Base-by-base conservation (phyloP, 1,140 invertebrate species). In the Gryllus bimaculatus region DNA sequence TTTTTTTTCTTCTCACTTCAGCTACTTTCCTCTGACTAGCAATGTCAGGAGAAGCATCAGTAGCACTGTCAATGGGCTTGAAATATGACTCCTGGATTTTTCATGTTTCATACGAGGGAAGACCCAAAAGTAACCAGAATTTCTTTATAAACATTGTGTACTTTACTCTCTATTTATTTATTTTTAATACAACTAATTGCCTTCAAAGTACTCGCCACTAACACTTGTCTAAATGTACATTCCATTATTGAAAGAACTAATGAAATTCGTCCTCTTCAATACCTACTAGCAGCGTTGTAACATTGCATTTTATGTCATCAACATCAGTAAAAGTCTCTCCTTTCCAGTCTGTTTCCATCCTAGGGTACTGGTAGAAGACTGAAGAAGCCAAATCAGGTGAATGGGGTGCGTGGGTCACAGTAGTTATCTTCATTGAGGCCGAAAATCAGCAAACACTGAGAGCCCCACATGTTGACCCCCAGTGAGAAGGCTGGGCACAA, bases 301-400 rank as follows among this genome's bases (percentile, higher is more conserved):
- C 74, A 75, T 75, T 8, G 74, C 74, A 18, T 75, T 75, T 75
- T 75, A 75, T 47, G 74, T 75, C 74, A 75, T 75, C 74, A 18
- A 75, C 74, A 75, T 75, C 74, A 18, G 8, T 18, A 75, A 75
- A 75, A 75, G 8, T 8, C 74, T 18, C 18, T 75, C 74, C 74
- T 75, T 75, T 75, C 74, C 8, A 75, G 74, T 26, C 74, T 18
- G 8, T 75, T 75, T 75, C 18, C 74, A 75, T 75, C 74, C 18
- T 75, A 75, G 74, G 74, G 18, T 8, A 75, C 74, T 26, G 74
- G 74, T 8, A 75, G 18, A 75, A 75, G 18, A 8, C 74, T 8
- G 8, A 75, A 8, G 20, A 18, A 75, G 8, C 74, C 18, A 75
- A 8, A 75, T 75, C 8, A 8, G 18, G 74, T 18, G 39, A 8